Conservation (phyloP, 2,797 vertebrate genomes). For the Darevskia mixta region DNA sequence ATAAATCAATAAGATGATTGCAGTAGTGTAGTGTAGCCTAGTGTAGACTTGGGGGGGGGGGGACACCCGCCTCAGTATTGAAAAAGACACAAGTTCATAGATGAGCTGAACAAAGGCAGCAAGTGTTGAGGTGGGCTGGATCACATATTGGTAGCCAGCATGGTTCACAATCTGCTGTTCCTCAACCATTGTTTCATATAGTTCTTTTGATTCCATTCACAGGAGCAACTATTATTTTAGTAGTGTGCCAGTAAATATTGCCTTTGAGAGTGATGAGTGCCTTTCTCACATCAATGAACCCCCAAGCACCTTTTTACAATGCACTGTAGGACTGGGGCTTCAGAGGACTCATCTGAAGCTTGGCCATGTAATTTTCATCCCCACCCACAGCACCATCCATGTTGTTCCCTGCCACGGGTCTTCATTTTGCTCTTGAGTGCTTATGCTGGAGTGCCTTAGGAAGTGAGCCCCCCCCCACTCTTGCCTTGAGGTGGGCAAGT, state of each 20-base stretch:
- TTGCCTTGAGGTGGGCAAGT: not conserved
- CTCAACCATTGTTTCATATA: not conserved
- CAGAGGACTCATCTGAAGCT: not conserved
- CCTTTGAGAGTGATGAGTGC: not conserved
- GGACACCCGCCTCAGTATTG: not conserved
- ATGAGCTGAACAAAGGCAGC: not conserved
- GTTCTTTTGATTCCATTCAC: not conserved
- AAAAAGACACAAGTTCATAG: not conserved
- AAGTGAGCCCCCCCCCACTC: not conserved
- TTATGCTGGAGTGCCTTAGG: not conserved
- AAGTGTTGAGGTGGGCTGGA: not conserved
- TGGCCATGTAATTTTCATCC: not conserved
- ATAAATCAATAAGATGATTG: not conserved
- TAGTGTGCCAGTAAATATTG: not conserved
- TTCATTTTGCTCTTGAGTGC: not conserved
- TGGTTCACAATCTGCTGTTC: not conserved
- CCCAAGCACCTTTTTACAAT: not conserved
- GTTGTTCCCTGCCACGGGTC: not conserved
- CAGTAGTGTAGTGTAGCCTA: too few relatives aligned
- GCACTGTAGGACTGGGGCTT: not conserved
- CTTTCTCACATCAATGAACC: too few relatives aligned
- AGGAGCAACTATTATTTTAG: not conserved
- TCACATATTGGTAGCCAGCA: not conserved
- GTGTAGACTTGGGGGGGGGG: not conserved
- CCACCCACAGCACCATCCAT: not conserved